These are phyloP conservation scores for Pogonomyrmex barbatus DNA, from an alignment of 1,140 invertebrate genomes.

Conservation along the genomic window DNA sequence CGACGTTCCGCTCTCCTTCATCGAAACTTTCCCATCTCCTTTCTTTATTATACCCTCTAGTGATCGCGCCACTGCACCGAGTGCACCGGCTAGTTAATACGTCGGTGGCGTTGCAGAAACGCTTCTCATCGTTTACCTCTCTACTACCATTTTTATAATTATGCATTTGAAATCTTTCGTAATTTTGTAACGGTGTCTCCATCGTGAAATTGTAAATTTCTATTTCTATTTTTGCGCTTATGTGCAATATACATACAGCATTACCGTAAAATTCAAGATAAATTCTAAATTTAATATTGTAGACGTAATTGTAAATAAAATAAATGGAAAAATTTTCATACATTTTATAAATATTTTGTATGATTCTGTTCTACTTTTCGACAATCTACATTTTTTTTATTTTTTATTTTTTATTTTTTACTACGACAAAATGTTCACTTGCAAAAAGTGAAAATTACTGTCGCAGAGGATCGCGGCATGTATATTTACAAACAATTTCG, in stretches of 20 bases:
- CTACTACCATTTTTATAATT: constrained; percentile 8
- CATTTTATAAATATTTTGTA: constrained; percentile 15
- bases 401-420: too few relatives aligned
- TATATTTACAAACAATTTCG: constrained; percentile 35
- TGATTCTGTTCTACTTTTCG: background rate
- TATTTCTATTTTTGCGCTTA: background rate
- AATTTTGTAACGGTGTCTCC: background rate
- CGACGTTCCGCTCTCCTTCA: constrained; percentile 45
- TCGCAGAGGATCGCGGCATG: background rate
- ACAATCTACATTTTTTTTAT: constrained; percentile 25
- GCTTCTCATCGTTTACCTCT: constrained; percentile 12
- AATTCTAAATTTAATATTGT: background rate
- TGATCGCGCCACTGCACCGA: background rate
- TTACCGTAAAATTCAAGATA: background rate
- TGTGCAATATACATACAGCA: background rate
- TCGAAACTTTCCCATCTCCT: constrained; percentile 39
- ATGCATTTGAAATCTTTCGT: background rate
- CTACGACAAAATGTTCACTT: constrained; percentile 22
- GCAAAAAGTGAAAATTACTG: constrained; percentile 18
- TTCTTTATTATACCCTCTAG: constrained; percentile 33
- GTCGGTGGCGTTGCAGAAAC: background rate
- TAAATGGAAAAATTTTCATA: background rate
- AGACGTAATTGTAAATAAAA: background rate
- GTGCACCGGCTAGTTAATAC: constrained; percentile 22
- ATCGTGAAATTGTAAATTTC: background rate